Percentiles rank a stretch among this genome's conserved stretches.
phyloP scores from a whole-genome alignment of 2,888 invertebrate species.

The Augochlorella aurata region DNA sequence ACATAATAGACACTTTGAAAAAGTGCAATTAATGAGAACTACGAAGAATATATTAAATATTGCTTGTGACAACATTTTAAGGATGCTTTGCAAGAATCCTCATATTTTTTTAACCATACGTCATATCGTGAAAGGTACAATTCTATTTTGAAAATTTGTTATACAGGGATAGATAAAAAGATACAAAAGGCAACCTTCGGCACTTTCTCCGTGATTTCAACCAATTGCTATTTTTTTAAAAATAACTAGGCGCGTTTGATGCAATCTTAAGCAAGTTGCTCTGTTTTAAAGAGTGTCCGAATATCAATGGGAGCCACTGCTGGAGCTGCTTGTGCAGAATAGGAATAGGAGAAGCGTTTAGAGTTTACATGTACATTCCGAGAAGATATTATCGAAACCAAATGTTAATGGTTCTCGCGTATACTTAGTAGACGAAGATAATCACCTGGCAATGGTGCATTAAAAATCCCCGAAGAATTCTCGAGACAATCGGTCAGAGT shows the following conservation, averaged over 20 bases:
- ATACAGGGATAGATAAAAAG: too few species aligned
- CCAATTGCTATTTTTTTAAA: too few species aligned
- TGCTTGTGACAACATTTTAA: neutral
- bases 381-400: constrained; percentile 22
- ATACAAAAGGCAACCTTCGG: too few species aligned
- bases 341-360: neutral
- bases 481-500: constrained; percentile 10
- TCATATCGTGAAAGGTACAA: too few species aligned
- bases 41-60: neutral
- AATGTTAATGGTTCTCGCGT: constrained; percentile 19
- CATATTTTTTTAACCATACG: too few species aligned
- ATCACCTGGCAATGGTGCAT: neutral
- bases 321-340: too few species aligned
- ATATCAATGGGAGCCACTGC: neutral
- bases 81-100: too few species aligned
- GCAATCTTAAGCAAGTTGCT: neutral
- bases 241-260: neutral
- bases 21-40: too few species aligned
- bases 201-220: too few species aligned
- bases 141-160: too few species aligned
- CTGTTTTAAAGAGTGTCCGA: neutral
- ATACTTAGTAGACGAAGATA: neutral
- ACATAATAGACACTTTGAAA: too few species aligned
- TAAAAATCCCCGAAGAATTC: constrained; percentile 2
- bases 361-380: neutral